Conservation (phyloP, 1,140 invertebrate species). For the Capitella teleta region DNA sequence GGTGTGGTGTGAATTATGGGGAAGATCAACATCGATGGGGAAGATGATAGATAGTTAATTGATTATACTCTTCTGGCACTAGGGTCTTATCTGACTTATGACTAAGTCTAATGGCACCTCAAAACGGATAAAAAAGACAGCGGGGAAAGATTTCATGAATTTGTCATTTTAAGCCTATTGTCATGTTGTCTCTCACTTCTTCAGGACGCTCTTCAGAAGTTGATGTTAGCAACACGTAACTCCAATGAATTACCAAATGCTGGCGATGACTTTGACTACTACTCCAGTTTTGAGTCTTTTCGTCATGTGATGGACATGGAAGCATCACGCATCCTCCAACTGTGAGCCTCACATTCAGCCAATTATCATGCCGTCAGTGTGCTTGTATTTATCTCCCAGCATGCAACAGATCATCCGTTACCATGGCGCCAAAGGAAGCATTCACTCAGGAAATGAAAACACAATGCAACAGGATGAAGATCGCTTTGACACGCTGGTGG, state of each 20-base stretch:
- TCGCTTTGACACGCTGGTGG: slow-evolving; percentile 60
- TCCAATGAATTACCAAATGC: slow-evolving; percentile 55
- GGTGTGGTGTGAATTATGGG: no score
- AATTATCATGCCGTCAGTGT: no score
- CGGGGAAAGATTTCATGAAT: no score
- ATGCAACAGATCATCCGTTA: slow-evolving; percentile 47
- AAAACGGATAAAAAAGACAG: no score
- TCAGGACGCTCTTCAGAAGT: slow-evolving; percentile 27
- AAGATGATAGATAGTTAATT: no score
- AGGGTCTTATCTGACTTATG: no score
- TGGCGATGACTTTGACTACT: slow-evolving; percentile 57
- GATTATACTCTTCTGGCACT: no score
- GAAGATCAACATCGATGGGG: no score
- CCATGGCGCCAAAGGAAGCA: slow-evolving; percentile 51
- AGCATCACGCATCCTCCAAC: slow-evolving; percentile 45
- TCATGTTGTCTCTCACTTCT: no score
- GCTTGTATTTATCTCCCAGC: slow-evolving; percentile 19
- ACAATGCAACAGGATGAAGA: slow-evolving; percentile 56
- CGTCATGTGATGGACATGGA: slow-evolving; percentile 50
- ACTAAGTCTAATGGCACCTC: no score
- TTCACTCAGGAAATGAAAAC: slow-evolving; percentile 32
- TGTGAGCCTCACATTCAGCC: slow-evolving; percentile 36
- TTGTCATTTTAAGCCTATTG: no score
- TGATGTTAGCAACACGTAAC: slow-evolving; percentile 54
- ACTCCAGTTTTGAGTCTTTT: slow-evolving; percentile 59